phyloP scores from a whole-genome alignment of 2,888 invertebrate species.

The Drepana falcataria region DNA sequence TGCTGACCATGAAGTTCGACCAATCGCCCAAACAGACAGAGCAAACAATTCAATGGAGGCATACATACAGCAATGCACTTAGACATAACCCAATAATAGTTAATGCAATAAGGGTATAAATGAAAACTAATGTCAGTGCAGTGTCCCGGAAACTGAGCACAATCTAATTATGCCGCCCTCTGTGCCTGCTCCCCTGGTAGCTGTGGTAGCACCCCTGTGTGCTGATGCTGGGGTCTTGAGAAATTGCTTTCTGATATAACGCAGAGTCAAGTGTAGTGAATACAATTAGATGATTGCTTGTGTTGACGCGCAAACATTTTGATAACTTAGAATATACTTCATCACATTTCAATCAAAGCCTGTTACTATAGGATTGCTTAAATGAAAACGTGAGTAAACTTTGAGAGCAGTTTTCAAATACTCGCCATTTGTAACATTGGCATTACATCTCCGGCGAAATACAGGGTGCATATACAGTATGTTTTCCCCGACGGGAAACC shows the following conservation, averaged over 20 bases:
- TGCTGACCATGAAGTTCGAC: too few species aligned
- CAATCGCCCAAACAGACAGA: not conserved
- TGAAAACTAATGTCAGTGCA: conserved; percentile 66
- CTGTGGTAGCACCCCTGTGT: conserved; percentile 2
- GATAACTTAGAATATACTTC: too few species aligned
- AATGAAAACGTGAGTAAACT: too few species aligned
- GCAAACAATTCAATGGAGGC: conserved; percentile 8
- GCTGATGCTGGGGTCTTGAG: not conserved
- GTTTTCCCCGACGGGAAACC: too few species aligned
- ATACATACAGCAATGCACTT: conserved; percentile 15
- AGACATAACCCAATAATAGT: conserved; percentile 36
- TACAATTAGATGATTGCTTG: conserved; percentile 3
- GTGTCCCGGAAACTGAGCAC: conserved; percentile 48
- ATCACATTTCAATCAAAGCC: too few species aligned
- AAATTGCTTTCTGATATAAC: not conserved
- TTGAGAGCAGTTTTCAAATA: too few species aligned
- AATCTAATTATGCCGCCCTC: conserved; percentile 60
- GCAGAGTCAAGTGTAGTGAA: not conserved
- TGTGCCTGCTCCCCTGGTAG: conserved; percentile 10
- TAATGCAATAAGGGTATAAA: conserved; percentile 54
- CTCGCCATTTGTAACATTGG: too few species aligned
- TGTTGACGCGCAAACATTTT: not conserved
- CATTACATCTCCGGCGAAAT: too few species aligned
- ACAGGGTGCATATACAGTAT: too few species aligned
- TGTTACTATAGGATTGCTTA: too few species aligned